phyloP scores from a whole-genome alignment of 2,888 invertebrate species.

The Lasioglossum calceatum region DNA sequence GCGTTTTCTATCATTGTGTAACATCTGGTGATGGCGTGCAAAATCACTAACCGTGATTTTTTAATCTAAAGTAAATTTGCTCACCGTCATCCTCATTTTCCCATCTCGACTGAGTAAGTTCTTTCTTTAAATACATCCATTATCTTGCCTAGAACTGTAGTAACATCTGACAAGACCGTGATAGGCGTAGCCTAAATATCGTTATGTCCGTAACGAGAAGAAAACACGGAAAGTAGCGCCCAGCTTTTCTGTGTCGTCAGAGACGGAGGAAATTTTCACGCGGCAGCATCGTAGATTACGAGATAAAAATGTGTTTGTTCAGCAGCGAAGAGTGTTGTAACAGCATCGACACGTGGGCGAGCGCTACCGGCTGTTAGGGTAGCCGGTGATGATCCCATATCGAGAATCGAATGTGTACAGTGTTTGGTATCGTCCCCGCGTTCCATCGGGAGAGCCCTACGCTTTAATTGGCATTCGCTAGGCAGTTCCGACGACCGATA shows the following conservation, averaged over 20 bases:
- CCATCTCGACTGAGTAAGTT: too few relatives aligned
- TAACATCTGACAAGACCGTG: neutral
- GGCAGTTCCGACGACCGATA: slow-evolving; percentile 30
- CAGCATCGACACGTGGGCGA: slow-evolving; percentile 48
- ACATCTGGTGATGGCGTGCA: too few relatives aligned
- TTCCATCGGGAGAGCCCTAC: neutral
- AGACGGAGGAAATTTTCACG: slow-evolving; percentile 29
- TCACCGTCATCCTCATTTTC: too few relatives aligned
- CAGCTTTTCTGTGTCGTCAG: slow-evolving; percentile 5
- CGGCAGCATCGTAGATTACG: slow-evolving; percentile 46
- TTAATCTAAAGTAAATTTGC: too few relatives aligned
- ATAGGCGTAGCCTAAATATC: too few relatives aligned
- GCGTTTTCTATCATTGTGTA: neutral
- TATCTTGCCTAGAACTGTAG: too few relatives aligned
- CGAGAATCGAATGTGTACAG: neutral
- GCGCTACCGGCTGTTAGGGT: slow-evolving; percentile 12
- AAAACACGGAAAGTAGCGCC: neutral
- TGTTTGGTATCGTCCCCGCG: neutral
- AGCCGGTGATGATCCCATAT: neutral
- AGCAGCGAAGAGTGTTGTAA: slow-evolving; percentile 48
- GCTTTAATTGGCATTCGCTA: neutral
- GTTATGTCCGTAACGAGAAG: neutral
- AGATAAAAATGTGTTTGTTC: slow-evolving; percentile 59
- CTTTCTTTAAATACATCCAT: too few relatives aligned
- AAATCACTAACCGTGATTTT: too few relatives aligned